Conservation (phyloP, 2,797 vertebrate genomes). For the Australoheros facetus region DNA sequence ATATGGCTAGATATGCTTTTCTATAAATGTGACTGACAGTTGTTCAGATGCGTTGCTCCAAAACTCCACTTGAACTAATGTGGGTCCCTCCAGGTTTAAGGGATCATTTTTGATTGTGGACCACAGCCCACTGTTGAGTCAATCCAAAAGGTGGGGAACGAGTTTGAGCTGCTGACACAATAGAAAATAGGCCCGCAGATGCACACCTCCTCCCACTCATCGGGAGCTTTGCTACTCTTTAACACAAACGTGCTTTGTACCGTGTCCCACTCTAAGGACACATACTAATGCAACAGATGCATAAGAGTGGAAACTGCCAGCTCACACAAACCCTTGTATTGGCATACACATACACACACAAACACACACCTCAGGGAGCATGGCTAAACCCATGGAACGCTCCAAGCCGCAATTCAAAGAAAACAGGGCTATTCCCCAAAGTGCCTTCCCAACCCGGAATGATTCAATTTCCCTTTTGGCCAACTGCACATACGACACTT, state of each 20-base stretch:
- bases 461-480: constrained; percentile 80
- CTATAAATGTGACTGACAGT: constrained; percentile 43
- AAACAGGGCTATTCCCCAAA: constrained; percentile 66
- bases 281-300: constrained; percentile 40
- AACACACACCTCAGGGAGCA: constrained; percentile 19
- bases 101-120: constrained; percentile 55
- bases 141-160: constrained; percentile 49
- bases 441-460: constrained; percentile 75
- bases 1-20: constrained; percentile 4
- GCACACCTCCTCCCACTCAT: constrained; percentile 65
- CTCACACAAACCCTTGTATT: constrained; percentile 13
- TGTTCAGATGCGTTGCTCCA: constrained; percentile 38
- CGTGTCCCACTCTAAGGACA: constrained; percentile 46
- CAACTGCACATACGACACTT: constrained; percentile 62
- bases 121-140: constrained; percentile 52
- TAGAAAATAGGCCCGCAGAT: constrained; percentile 61
- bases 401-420: constrained; percentile 64
- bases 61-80: constrained; percentile 42
- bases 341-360: constrained; percentile 7
- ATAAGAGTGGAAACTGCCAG: constrained; percentile 43
- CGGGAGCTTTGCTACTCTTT: constrained; percentile 56
- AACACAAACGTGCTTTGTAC: constrained; percentile 69
- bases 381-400: constrained; percentile 33
- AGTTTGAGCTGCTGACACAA: constrained; percentile 68
- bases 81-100: constrained; percentile 42